Evolutionary conservation across 2,797 vertebrate genomes (phyloP).

Genomic region (Carapus acus): DNA sequence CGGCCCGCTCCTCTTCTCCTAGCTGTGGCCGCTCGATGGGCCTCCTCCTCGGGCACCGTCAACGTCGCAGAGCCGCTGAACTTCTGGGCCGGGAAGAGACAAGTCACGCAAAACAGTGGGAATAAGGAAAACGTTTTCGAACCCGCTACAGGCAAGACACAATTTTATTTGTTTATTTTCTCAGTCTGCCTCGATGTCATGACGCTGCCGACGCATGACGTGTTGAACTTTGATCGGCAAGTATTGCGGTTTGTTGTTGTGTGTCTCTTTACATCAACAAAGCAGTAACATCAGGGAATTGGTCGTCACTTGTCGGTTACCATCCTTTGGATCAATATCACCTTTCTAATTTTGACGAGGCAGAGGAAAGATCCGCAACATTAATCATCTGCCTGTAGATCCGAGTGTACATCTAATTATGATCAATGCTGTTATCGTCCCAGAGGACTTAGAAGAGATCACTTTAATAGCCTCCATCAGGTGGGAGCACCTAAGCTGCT

Average conservation of each 20-base stretch:
- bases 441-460: too few relatives aligned
- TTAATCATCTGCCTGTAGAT: too few relatives aligned
- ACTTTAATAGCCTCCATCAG: too few relatives aligned
- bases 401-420: too few relatives aligned
- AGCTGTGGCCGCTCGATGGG: conserved; percentile 54
- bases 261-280: too few relatives aligned
- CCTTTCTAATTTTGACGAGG: too few relatives aligned
- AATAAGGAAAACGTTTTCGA: conserved; percentile 78
- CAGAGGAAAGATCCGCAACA: too few relatives aligned
- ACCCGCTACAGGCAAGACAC: conserved; percentile 79
- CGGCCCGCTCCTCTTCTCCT: conserved; percentile 17
- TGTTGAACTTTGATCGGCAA: conserved; percentile 1
- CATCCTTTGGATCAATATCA: too few relatives aligned
- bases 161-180: not conserved
- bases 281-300: too few relatives aligned
- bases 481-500: not conserved
- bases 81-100: conserved; percentile 79
- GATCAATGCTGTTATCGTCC: too few relatives aligned
- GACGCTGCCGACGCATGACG: not conserved
- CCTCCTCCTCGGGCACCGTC: conserved; percentile 73
- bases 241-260: not conserved
- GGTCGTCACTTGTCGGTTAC: too few relatives aligned
- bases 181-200: too few relatives aligned
- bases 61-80: conserved; percentile 78
- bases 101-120: conserved; percentile 58